Evolutionary conservation across 2,888 invertebrate species (phyloP).

Genomic region (Zhuqinia jingwanae): DNA sequence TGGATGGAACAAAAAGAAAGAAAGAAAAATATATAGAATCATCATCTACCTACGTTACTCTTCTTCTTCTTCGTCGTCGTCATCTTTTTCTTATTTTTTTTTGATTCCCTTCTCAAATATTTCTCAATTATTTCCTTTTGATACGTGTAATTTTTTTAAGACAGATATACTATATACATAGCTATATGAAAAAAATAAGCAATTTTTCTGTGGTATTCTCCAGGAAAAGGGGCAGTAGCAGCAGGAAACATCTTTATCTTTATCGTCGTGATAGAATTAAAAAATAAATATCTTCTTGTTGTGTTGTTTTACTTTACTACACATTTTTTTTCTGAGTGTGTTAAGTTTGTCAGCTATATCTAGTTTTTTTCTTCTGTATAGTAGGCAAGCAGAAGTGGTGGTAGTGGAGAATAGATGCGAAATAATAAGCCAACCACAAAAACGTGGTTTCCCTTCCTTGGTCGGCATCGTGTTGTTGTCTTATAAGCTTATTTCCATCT

Average conservation of each 20-base stretch:
- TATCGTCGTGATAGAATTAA: conserved; percentile 10
- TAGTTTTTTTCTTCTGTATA: neutral
- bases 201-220: conserved; percentile 46
- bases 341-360: conserved; percentile 8
- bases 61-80: too few relatives aligned
- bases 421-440: conserved; percentile 48
- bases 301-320: conserved; percentile 51
- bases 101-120: conserved; percentile 54
- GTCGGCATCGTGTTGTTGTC: conserved; percentile 64
- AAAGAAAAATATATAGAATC: neutral
- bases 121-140: conserved; percentile 46
- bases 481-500: conserved; percentile 67
- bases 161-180: conserved; percentile 1
- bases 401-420: conserved; percentile 18
- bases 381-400: conserved; percentile 13
- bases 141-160: conserved; percentile 46
- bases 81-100: neutral
- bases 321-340: neutral
- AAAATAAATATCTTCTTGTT: conserved; percentile 6
- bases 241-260: conserved; percentile 70
- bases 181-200: neutral
- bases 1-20: too few relatives aligned
- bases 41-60: too few relatives aligned
- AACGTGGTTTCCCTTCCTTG: conserved; percentile 55
- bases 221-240: conserved; percentile 44